These are phyloP conservation scores for Drosophila bunnanda DNA, from an alignment of 2,888 invertebrate species.

Conservation along the genomic window DNA sequence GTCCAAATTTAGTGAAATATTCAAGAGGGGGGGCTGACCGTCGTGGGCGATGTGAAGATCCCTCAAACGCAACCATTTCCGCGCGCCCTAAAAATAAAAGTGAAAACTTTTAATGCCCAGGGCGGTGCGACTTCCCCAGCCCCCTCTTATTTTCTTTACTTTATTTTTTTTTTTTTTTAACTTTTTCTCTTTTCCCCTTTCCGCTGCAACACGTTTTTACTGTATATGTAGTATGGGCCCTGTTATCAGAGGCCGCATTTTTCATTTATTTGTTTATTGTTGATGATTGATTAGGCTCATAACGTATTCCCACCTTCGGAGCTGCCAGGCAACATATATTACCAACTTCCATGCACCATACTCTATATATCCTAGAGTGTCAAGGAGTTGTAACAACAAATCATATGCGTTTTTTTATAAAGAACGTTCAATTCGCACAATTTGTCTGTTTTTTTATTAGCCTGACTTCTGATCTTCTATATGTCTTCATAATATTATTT, in stretches of 20 bases:
- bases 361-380: neutral
- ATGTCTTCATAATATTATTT: no score
- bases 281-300: conserved; percentile 71
- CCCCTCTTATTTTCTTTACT: neutral
- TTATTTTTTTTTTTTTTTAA: neutral
- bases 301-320: conserved; percentile 37
- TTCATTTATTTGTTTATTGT: conserved; percentile 64
- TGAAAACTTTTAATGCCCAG: conserved; percentile 60
- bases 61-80: conserved; percentile 64
- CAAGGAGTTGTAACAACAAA: neutral
- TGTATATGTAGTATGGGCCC: conserved; percentile 12
- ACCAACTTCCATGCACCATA: neutral
- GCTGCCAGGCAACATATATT: conserved; percentile 34
- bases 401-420: neutral
- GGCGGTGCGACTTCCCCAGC: conserved; percentile 2
- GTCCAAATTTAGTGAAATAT: conserved; percentile 32
- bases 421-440: no score
- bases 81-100: conserved; percentile 75
- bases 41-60: conserved; percentile 10
- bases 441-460: no score
- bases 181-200: neutral
- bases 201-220: conserved; percentile 8
- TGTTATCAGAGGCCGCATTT: conserved; percentile 70
- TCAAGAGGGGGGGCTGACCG: conserved; percentile 2
- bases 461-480: no score